Percentiles rank a stretch among this genome's conserved stretches.
Evolutionary conservation across 2,797 vertebrate genomes (phyloP).

Genomic region (Fringilla coelebs): DNA sequence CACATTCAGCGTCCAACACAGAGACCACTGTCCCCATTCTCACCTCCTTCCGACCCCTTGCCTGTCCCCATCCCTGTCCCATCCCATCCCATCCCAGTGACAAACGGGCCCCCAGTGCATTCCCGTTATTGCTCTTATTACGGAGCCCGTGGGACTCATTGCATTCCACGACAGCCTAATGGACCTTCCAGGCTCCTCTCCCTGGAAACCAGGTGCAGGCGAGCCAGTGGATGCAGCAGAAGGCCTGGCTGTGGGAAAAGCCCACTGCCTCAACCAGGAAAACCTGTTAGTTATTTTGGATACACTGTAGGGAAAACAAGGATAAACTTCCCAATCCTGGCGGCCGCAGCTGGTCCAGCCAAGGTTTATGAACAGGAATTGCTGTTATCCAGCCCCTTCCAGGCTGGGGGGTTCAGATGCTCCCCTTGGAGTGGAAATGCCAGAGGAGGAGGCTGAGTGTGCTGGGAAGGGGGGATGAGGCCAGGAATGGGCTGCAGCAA

Average conservation of each 20-base stretch:
- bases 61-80: not conserved
- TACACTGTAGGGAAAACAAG: slow-evolving; percentile 8
- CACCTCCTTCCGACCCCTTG: not conserved
- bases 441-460: not conserved
- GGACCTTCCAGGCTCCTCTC: slow-evolving; percentile 58
- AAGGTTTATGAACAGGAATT: not conserved
- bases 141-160: not conserved
- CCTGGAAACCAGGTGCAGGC: slow-evolving; percentile 37
- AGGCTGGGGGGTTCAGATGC: not conserved
- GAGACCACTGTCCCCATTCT: not conserved
- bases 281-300: slow-evolving; percentile 22
- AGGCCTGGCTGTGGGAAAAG: slow-evolving; percentile 37
- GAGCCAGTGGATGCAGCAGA: not conserved
- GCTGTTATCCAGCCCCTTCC: not conserved
- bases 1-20: fast-evolving
- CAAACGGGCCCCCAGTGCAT: not conserved
- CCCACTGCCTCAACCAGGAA: not conserved
- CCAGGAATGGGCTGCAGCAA: not conserved
- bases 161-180: slow-evolving; percentile 36
- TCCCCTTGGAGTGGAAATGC: not conserved
- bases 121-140: not conserved
- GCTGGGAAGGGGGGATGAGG: not conserved
- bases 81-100: not conserved
- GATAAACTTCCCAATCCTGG: not conserved
- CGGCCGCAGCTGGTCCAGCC: not conserved